Evolutionary conservation across 1,140 invertebrate genomes (phyloP), one percentile per base, ranked within the genome.

Genomic region (Sycophaga agraensis): DNA sequence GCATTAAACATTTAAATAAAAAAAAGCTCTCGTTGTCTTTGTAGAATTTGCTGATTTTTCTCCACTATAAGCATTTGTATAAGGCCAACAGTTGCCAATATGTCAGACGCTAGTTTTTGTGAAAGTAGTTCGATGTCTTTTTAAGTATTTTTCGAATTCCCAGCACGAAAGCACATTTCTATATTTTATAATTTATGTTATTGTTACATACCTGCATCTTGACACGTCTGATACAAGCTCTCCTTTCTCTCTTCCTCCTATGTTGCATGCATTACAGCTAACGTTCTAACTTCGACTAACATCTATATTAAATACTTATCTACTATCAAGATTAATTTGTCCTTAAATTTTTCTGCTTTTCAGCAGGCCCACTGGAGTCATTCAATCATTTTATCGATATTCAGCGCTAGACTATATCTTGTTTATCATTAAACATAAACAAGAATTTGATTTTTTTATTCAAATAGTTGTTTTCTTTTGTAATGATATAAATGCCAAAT

Each of bases 221-320:
- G 14, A 39, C 19, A 48, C 22, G 16, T 24, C 26, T 39, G 22
- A 28, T 34, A 16, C 26, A 54, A 7, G n/a, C 59, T 64, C 37
- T 61, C 19, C 50, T 43, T 63, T 67, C 49, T 65, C 26, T 61
- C 48, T 50, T 60, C n/a, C 53, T 70, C 54, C 6, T 71, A 31
- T 72, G 53, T 71, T 73, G 74, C 72, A 76, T 77, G 75, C 64
- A 63, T 67, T 54, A 75, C 31, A 40, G 17, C 59, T 74, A 72
- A 77, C 59, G 64, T 55, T 74, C 70, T 78, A 75, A 77, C 70
- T 77, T 74, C 63, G 57, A 74, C 68, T 80, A 78, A 79, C 64
- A 40, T 19, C 53, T 54, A 37, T 63, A 49, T 54, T 51, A 16
- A 16, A 51, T 55, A 48, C n/a, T n/a, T n/a, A n/a, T n/a, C n/a